Evolutionary conservation across 2,113 vertebrate species (phyloP).

Genomic region (Acanthochromis polyacanthus): DNA sequence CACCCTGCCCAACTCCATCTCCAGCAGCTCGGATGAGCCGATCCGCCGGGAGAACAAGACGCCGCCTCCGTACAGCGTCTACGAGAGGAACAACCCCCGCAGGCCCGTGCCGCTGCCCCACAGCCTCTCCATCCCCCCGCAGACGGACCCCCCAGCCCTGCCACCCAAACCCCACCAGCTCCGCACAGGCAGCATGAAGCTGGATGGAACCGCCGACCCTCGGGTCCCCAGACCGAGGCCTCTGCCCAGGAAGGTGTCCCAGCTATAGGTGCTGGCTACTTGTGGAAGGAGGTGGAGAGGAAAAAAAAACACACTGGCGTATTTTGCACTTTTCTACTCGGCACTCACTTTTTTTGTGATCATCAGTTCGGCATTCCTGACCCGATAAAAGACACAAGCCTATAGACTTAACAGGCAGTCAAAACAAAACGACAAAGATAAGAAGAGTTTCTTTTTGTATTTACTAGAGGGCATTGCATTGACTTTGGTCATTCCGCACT

Average conservation of each 20-base stretch:
- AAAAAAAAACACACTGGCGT: conserved; percentile 67
- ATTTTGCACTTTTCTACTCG: conserved; percentile 84
- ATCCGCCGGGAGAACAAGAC: conserved; percentile 93
- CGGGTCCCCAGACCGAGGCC: conserved; percentile 90
- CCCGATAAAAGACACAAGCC: conserved; percentile 56
- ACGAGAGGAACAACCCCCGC: conserved; percentile 92
- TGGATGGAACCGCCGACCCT: conserved; percentile 89
- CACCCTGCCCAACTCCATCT: conserved; percentile 82
- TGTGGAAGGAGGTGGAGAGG: conserved; percentile 24
- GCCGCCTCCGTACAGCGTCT: conserved; percentile 95
- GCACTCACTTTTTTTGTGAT: conserved; percentile 65
- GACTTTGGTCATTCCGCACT: conserved; percentile 75
- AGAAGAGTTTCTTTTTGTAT: conserved; percentile 50
- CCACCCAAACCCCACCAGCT: conserved; percentile 94
- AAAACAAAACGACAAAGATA: conserved; percentile 50
- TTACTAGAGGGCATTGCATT: conserved; percentile 65
- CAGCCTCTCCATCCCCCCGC: conserved; percentile 91
- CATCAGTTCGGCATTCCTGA: conserved; percentile 60
- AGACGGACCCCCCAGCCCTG: conserved; percentile 90
- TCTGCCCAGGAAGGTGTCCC: conserved; percentile 97
- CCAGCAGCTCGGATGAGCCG: conserved; percentile 89
- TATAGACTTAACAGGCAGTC: conserved; percentile 52
- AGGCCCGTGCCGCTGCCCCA: conserved; percentile 94
- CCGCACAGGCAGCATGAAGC: conserved; percentile 87
- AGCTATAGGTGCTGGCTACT: conserved; percentile 86